Conservation (phyloP, 2,113 vertebrate genomes). For the Stictonetta naevosa region DNA sequence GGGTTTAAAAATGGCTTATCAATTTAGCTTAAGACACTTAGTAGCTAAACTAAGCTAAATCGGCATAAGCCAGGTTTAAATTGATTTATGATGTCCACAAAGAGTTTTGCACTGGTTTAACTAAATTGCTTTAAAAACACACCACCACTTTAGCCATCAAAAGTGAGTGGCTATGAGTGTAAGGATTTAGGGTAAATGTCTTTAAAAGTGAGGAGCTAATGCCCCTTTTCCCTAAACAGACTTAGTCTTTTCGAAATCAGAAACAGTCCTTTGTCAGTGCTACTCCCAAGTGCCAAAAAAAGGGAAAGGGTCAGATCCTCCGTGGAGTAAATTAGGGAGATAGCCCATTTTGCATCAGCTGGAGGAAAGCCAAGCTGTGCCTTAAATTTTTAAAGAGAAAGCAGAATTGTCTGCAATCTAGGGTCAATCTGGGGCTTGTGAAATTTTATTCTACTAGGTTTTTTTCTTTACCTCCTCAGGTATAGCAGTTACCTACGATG, state of each 20-base stretch:
- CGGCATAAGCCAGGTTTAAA: slow-evolving; percentile 73
- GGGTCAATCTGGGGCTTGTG: rapidly evolving
- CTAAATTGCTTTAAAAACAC: slow-evolving; percentile 74
- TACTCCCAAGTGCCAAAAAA: not conserved
- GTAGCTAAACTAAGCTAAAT: slow-evolving; percentile 74
- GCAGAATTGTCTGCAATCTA: not conserved
- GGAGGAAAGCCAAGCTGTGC: not conserved
- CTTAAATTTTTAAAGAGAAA: slow-evolving; percentile 2
- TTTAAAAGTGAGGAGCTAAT: slow-evolving; percentile 67
- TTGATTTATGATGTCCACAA: slow-evolving; percentile 75
- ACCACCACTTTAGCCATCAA: slow-evolving; percentile 61
- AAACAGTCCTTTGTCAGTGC: slow-evolving; percentile 27
- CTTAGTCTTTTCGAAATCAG: slow-evolving; percentile 18
- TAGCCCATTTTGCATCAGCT: slow-evolving; percentile 6
- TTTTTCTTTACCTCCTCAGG: not conserved
- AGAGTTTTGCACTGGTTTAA: slow-evolving; percentile 74
- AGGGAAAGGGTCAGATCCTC: not conserved
- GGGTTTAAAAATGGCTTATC: slow-evolving; percentile 75
- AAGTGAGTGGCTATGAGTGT: slow-evolving; percentile 55
- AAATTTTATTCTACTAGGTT: not conserved
- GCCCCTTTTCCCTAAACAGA: slow-evolving; percentile 36
- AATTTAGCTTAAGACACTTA: slow-evolving; percentile 75
- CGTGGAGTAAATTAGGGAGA: not conserved
- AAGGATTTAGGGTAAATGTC: slow-evolving; percentile 62
- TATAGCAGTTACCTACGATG: not conserved